Evolutionary conservation across 2,888 invertebrate species (phyloP), one percentile per base, ranked within the genome.

Genomic region (Temnothorax unifasciatus): DNA sequence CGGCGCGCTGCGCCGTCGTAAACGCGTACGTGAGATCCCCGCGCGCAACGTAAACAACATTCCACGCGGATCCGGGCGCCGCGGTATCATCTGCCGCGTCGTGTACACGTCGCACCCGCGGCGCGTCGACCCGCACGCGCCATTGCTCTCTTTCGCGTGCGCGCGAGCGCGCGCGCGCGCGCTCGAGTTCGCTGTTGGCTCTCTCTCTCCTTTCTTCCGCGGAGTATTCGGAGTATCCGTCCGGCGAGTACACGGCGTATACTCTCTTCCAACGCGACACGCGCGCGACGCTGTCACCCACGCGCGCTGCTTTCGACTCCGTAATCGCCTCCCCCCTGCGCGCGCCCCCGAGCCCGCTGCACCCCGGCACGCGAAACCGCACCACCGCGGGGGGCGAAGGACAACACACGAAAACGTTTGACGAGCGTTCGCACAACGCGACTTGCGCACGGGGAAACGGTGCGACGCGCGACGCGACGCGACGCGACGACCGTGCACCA

Each of bases 61-160:
- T 76, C 89, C 90, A 90, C 88, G 87, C 85, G 86, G 84, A 4
- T 18, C 9, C 77, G 64, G 84, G 77, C 85, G 87, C 88, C 88
- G 86, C 85, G 83, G 47, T 89, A 90, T 91, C 90, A 90, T 89
- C 90, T 91, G 87, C 34, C 34, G 34, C 88, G 86, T 84, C 86
- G 86, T 82, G 82, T 73, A 84, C 87, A 89, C 88, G 85, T 86
- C 81, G 89, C 75, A 59, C 59, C 52, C 77, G 61, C 69, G 82
- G 83, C 79, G 84, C 83, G 68, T 82, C 47, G 66, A 29, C 79
- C 66, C 88, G 84, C 89, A 82, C 90, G 90, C 90, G 90, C 90
- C 90, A 90, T 90, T 90, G 90, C 89, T 85, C 76, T 63, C 86
- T 69, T 15, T n/a, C 52, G 8, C 52, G 47, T 9, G 52, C n/a